These are phyloP conservation scores for Campoplex capitator DNA, from an alignment of 2,888 invertebrate genomes.

Conservation along the genomic window DNA sequence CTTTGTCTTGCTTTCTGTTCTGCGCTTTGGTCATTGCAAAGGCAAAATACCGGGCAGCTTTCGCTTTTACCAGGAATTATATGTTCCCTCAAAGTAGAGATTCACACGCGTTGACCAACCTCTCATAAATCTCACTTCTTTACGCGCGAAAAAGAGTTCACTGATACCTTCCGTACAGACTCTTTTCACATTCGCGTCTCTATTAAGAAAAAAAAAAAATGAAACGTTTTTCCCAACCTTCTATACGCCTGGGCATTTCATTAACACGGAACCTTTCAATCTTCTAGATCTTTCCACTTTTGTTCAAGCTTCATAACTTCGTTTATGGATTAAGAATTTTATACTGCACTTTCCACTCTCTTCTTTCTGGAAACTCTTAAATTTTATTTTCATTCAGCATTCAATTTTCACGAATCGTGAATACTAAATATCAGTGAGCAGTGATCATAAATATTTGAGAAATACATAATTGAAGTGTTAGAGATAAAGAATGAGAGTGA, in stretches of 20 bases:
- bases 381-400: neutral
- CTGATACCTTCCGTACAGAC: slow-evolving; percentile 12
- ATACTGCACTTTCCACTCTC: neutral
- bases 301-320: neutral
- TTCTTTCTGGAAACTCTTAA: neutral
- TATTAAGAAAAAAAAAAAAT: neutral
- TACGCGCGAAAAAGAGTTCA: slow-evolving; percentile 36
- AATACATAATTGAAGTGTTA: slow-evolving; percentile 36
- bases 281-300: neutral
- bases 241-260: neutral
- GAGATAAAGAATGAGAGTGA: slow-evolving; percentile 46
- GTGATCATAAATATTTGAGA: neutral
- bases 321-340: neutral
- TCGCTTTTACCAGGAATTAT: slow-evolving; percentile 27
- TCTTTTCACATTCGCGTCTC: slow-evolving; percentile 25
- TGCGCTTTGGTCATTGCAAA: slow-evolving; percentile 46
- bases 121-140: slow-evolving; percentile 2
- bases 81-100: slow-evolving; percentile 45
- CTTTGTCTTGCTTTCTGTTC: neutral
- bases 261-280: slow-evolving; percentile 1
- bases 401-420: neutral
- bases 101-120: slow-evolving; percentile 48
- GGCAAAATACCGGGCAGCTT: slow-evolving; percentile 30
- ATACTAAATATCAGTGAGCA: neutral
- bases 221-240: neutral